Evolutionary conservation across 2,113 vertebrate genomes (phyloP).

Genomic region (Entelurus aequoreus): DNA sequence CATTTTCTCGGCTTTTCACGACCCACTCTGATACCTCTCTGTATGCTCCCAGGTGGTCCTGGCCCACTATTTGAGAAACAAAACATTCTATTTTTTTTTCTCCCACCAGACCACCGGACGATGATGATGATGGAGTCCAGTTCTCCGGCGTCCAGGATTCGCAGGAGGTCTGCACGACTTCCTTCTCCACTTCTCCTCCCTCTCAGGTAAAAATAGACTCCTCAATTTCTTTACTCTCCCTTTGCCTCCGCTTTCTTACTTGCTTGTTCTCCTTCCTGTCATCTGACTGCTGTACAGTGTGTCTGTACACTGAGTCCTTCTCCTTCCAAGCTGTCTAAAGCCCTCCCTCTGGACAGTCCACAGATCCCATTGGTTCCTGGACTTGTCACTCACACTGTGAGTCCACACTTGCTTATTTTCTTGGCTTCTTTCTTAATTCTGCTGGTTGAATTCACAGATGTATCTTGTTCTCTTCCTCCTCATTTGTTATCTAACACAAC

Average conservation of each 20-base stretch:
- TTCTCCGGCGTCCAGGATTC: constrained; percentile 90
- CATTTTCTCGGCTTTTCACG: too few relatives aligned
- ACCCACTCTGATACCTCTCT: too few relatives aligned
- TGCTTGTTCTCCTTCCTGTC: constrained; percentile 27
- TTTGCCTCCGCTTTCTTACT: constrained; percentile 29
- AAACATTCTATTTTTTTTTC: background rate
- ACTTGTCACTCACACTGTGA: constrained; percentile 68
- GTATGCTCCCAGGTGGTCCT: background rate
- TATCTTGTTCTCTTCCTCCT: background rate
- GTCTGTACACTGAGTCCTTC: constrained; percentile 64
- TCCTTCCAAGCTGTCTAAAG: constrained; percentile 64
- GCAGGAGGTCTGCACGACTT: constrained; percentile 95
- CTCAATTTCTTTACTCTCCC: background rate
- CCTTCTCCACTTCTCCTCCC: constrained; percentile 97
- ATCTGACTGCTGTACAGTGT: constrained; percentile 46
- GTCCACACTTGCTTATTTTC: constrained; percentile 34
- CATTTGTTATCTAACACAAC: background rate
- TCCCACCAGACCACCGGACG: constrained; percentile 70
- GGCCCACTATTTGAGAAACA: background rate
- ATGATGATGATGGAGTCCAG: constrained; percentile 76
- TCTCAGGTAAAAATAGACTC: constrained; percentile 78
- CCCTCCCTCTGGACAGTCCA: constrained; percentile 62
- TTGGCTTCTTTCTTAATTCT: background rate
- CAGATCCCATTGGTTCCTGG: constrained; percentile 61
- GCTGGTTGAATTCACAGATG: background rate